Evolutionary conservation across 2,113 vertebrate genomes (phyloP).

Genomic region (Aphyosemion australe): DNA sequence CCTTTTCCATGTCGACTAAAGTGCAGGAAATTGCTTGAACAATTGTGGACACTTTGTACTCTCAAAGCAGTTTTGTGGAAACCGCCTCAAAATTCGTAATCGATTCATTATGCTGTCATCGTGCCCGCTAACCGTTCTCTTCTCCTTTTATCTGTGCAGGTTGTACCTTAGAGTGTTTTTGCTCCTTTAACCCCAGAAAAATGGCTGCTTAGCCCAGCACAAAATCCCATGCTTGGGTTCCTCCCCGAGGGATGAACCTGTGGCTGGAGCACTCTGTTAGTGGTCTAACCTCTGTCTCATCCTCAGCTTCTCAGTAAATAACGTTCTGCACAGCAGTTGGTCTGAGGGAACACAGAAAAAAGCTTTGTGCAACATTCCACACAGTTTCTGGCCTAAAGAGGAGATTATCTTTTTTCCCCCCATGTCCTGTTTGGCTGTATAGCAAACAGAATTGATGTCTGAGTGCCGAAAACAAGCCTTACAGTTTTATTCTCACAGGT

Average conservation of each 20-base stretch:
- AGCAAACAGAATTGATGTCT: no score
- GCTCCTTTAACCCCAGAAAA: conserved; percentile 29
- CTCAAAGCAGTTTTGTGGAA: not conserved
- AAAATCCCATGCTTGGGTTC: conserved; percentile 50
- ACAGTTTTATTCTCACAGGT: no score
- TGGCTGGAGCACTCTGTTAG: conserved; percentile 39
- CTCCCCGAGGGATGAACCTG: conserved; percentile 43
- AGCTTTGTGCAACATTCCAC: conserved; percentile 61
- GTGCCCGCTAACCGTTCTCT: conserved; percentile 17
- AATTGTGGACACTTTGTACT: not conserved
- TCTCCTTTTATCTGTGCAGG: conserved; percentile 6
- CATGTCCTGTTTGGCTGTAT: no score
- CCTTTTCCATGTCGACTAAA: not conserved
- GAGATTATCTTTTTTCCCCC: conserved; percentile 62
- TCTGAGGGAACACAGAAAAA: conserved; percentile 46
- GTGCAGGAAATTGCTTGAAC: not conserved
- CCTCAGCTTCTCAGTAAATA: conserved; percentile 58
- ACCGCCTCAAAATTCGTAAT: not conserved
- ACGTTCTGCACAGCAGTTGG: conserved; percentile 48
- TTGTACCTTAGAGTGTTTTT: conserved; percentile 31
- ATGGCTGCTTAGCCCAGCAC: conserved; percentile 49
- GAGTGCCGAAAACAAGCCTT: no score
- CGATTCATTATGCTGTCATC: conserved; percentile 19
- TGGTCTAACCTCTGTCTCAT: conserved; percentile 55
- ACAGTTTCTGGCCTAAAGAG: conserved; percentile 64